Percentiles rank a stretch among this genome's conserved stretches.
Conservation (phyloP, 2,888 invertebrate genomes). For the Theretra japonica region DNA sequence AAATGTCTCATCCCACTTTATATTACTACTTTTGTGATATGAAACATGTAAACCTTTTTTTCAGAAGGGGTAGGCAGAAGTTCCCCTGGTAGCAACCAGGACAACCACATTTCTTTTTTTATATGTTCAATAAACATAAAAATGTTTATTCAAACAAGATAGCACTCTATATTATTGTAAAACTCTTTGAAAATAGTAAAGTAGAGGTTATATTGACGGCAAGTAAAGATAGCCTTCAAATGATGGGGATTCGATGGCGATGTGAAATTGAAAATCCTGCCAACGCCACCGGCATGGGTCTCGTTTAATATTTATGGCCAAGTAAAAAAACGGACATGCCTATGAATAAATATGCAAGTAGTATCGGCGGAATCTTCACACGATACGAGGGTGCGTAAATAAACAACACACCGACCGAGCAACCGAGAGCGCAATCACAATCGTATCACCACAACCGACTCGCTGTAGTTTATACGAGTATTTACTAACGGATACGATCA, state of each 20-base stretch:
- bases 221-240: slow-evolving; percentile 51
- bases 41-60: no score
- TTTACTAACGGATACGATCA: no score
- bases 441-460: neutral
- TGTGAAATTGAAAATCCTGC: slow-evolving; percentile 80
- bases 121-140: no score
- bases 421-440: neutral
- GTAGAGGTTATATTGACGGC: neutral
- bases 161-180: no score
- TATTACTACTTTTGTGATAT: no score
- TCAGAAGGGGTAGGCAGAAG: no score
- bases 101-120: no score
- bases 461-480: no score
- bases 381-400: slow-evolving; percentile 40
- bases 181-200: no score
- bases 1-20: no score
- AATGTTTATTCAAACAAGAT: no score
- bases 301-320: slow-evolving; percentile 79
- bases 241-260: slow-evolving; percentile 74
- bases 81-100: no score
- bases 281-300: slow-evolving; percentile 63
- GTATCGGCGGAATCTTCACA: slow-evolving; percentile 25
- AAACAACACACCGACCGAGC: slow-evolving; percentile 1
- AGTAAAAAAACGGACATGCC: slow-evolving; percentile 70
- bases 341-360: slow-evolving; percentile 71